Percentiles rank a stretch among this genome's conserved stretches.
phyloP scores from a whole-genome alignment of 2,797 vertebrate species.

The Protosalanx chinensis region DNA sequence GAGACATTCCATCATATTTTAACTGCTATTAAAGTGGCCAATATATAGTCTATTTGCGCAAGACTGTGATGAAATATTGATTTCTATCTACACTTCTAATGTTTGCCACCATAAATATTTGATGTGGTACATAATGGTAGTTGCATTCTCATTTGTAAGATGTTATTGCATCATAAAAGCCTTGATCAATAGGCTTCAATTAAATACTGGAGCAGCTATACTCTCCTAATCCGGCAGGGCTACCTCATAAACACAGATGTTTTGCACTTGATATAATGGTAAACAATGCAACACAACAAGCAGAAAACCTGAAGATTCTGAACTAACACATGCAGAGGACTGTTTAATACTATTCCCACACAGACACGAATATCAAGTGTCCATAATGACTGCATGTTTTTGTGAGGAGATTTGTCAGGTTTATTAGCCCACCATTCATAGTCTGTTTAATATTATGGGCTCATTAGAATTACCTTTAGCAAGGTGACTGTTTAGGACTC shows the following conservation, averaged over 20 bases:
- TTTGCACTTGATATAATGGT: not conserved
- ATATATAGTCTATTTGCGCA: not conserved
- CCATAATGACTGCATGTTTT: not conserved
- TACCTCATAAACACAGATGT: not conserved
- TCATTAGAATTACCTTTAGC: constrained; percentile 18
- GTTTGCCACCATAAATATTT: constrained; percentile 41
- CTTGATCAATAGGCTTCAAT: constrained; percentile 36
- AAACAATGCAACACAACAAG: not conserved
- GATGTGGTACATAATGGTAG: constrained; percentile 46
- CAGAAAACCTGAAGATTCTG: no score
- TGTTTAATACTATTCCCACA: not conserved
- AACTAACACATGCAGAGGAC: not conserved
- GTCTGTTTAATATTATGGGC: constrained; percentile 29
- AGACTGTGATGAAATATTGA: constrained; percentile 27
- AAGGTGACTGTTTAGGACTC: constrained; percentile 1
- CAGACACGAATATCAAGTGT: not conserved
- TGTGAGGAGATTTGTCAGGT: constrained; percentile 11
- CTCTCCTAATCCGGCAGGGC: not conserved
- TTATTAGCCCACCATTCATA: constrained; percentile 20
- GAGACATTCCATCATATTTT: constrained; percentile 12
- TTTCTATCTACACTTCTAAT: constrained; percentile 30
- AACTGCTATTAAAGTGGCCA: not conserved
- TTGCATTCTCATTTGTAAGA: constrained; percentile 43
- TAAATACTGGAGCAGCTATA: not conserved
- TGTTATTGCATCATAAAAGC: constrained; percentile 41